phyloP scores from a whole-genome alignment of 2,888 invertebrate species.

The Drosophila paranaensis region DNA sequence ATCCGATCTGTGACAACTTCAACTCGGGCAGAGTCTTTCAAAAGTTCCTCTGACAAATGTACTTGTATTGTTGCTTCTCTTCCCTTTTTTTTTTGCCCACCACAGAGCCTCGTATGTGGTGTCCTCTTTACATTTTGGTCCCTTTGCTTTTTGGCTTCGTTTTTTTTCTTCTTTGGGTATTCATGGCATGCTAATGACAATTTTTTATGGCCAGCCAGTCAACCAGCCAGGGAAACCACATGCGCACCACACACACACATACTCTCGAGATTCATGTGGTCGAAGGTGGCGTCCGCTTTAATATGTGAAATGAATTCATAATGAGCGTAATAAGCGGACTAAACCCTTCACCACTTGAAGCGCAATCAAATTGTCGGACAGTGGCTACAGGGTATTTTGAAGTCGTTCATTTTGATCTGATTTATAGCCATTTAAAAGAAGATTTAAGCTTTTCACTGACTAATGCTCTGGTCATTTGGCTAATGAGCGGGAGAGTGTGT shows the following conservation, averaged over 20 bases:
- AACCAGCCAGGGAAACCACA: slow-evolving; percentile 6
- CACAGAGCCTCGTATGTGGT: neutral
- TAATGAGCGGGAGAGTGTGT: slow-evolving; percentile 8
- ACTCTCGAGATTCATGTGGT: slow-evolving; percentile 18
- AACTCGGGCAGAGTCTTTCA: neutral
- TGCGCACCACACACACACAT: slow-evolving; percentile 3
- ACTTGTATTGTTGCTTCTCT: neutral
- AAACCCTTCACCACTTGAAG: neutral
- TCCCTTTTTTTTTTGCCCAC: neutral
- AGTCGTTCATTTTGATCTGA: neutral
- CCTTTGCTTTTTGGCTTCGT: slow-evolving; percentile 5
- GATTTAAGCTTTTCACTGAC: slow-evolving; percentile 3
- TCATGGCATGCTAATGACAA: slow-evolving; percentile 35
- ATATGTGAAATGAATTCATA: slow-evolving; percentile 3
- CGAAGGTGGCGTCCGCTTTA: slow-evolving; percentile 11
- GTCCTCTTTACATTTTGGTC: slow-evolving; percentile 1
- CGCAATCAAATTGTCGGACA: neutral
- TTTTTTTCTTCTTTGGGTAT: slow-evolving; percentile 5
- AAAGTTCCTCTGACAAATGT: slow-evolving; percentile 2
- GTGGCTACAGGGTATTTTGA: neutral
- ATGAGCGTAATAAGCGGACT: neutral
- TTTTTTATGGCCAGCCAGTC: slow-evolving; percentile 16
- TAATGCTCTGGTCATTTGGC: neutral
- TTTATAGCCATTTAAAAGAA: neutral
- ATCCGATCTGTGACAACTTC: neutral